Evolutionary conservation across 2,888 invertebrate genomes (phyloP).

Genomic region (Aphodius sticticus): DNA sequence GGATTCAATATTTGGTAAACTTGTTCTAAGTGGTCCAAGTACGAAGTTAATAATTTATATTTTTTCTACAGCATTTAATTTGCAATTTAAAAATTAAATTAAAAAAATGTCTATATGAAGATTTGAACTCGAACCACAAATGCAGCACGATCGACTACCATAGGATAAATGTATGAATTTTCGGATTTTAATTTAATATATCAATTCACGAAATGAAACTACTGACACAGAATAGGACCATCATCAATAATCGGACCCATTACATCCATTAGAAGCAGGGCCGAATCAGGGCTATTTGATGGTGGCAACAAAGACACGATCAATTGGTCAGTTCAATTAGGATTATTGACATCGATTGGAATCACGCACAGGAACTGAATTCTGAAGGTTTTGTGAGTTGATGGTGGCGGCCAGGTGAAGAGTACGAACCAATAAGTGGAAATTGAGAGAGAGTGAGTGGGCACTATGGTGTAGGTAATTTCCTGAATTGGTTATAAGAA

Average conservation of each 20-base stretch:
- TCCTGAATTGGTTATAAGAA: conserved; percentile 56
- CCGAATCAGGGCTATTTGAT: background rate
- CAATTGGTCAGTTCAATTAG: background rate
- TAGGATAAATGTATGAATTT: too few relatives aligned
- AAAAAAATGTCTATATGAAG: too few relatives aligned
- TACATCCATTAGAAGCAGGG: background rate
- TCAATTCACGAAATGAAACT: background rate
- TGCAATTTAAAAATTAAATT: too few relatives aligned
- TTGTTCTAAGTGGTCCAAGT: too few relatives aligned
- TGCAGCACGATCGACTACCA: too few relatives aligned
- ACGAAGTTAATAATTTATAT: too few relatives aligned
- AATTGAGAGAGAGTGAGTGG: conserved; percentile 24
- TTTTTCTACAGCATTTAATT: too few relatives aligned
- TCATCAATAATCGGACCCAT: background rate
- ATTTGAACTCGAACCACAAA: too few relatives aligned
- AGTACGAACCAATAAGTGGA: background rate
- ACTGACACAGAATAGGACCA: background rate
- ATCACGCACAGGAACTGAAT: background rate
- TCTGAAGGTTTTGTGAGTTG: background rate
- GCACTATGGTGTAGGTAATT: conserved; percentile 40
- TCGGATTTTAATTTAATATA: background rate
- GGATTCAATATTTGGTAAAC: too few relatives aligned
- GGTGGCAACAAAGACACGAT: background rate
- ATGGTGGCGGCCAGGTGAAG: background rate
- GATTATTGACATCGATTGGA: background rate